These are phyloP conservation scores for Lasioglossum lativentre DNA, from an alignment of 2,888 invertebrate species.

Conservation along the genomic window DNA sequence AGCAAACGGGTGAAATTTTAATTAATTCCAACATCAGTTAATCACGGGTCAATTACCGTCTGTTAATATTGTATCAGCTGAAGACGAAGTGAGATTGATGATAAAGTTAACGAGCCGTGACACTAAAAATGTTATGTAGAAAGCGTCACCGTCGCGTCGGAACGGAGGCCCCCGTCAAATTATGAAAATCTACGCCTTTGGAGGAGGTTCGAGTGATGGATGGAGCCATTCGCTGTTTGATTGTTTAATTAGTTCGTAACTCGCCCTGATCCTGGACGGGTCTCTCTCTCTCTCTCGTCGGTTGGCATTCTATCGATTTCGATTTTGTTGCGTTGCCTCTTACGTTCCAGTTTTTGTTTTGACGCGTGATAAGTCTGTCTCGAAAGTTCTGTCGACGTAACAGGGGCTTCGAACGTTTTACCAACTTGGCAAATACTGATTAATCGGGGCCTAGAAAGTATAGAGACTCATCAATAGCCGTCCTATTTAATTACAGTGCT, in stretches of 20 bases:
- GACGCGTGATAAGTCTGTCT: constrained; percentile 18
- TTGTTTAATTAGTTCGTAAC: constrained; percentile 19
- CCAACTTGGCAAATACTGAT: constrained; percentile 40
- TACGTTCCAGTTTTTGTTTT: not conserved
- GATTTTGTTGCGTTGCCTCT: not conserved
- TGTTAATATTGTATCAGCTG: constrained; percentile 35
- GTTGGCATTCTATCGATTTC: constrained; percentile 4
- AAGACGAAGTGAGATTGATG: constrained; percentile 40
- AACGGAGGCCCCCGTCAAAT: not conserved
- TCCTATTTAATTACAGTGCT: constrained; percentile 46
- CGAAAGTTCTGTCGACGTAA: constrained; percentile 6
- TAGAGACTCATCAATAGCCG: constrained; percentile 40
- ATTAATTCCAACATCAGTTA: constrained; percentile 44
- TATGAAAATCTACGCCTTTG: not conserved
- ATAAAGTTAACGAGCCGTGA: constrained; percentile 28
- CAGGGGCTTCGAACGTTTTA: constrained; percentile 7
- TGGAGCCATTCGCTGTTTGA: not conserved
- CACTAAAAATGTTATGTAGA: not conserved
- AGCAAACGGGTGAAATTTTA: constrained; percentile 38
- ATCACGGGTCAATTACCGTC: constrained; percentile 37
- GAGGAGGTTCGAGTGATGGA: not conserved
- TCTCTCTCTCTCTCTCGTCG: not conserved
- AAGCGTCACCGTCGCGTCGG: not conserved
- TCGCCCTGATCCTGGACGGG: not conserved
- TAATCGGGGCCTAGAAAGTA: constrained; percentile 39